Evolutionary conservation across 2,888 invertebrate species (phyloP), one percentile per base, ranked within the genome.

Genomic region (Zelleria hepariella): DNA sequence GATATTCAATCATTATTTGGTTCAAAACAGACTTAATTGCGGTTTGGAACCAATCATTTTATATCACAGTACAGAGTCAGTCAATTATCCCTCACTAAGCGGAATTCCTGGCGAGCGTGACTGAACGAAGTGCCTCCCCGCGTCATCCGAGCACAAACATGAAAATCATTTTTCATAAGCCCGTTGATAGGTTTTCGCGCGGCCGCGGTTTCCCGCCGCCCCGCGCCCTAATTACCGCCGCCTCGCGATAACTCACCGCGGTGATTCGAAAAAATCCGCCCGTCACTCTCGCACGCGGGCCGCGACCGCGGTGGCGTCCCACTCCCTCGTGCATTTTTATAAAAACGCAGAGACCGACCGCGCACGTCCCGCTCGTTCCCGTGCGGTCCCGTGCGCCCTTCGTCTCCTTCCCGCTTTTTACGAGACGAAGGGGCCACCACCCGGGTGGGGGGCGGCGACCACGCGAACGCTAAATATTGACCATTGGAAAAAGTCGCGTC

Each of bases 381-480:
- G 73, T 72, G 75, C 77, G 73, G 69, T 73, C 74, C 81, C 80
- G 75, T 79, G 81, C 77, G 78, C 85, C 86, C 83, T 83, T 84
- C 89, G 87, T 89, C 89, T 89, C 89, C 85, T 87, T 89, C 85
- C 82, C 88, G 80, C 89, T 89, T 89, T 89, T 89, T 89, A 89
- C 89, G 89, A 89, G 89, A 89, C 88, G 86, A 76, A 83, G 88
- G 86, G 86, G 84, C 84, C 83, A 68, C 75, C 73, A 79, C 84
- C 83, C 82, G 83, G 77, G 86, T 82, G 86, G 70, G 85, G 80
- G 86, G 87, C 84, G 86, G 85, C 82, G 83, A 86, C 85, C 85
- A 80, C 85, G 86, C 83, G 85, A 88, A 88, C 88, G 86, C 88
- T 86, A 89, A 89, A 89, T 89, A 89, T 89, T 89, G 89, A 89